Evolutionary conservation across 53 echinoderm and acorn worm species (phyloP), one percentile per base, ranked within the genome.

Genomic region (Apostichopus leukothele): DNA sequence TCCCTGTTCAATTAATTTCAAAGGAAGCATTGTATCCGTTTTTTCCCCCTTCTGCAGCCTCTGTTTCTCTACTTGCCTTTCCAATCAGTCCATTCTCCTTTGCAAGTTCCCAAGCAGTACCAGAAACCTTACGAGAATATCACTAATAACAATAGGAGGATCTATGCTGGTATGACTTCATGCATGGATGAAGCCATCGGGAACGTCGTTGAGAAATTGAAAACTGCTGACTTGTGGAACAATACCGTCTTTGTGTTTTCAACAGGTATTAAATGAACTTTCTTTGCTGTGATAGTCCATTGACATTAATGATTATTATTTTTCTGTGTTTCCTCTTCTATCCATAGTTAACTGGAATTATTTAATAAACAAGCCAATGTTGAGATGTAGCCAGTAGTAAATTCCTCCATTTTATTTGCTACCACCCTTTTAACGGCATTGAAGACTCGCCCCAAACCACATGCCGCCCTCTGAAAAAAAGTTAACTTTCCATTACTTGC

Each of bases 221-320:
- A 79, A 51, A 51, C 13, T 39, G 81, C 54, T 9, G 94, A 93
- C 52, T 53, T 96, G 50, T 96, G 94, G 94, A 54, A 92, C 50
- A 94, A 96, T 78, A 96, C 94, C 5, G 92, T 96, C 9, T 66
- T 96, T 20, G 85, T 96, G 6, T 96, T 96, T 85, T 96, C 96
- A 1, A 92, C 94, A 83, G 96, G 96, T 96, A 79, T 10, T 52
- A 52, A 39, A 39, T 39, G 1, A 3, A 39, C 39, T 39, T 39
- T 39, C 39, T 1, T 39, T 39, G 39, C 39, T 39, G 39, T 39
- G 39, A 39, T 39, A 39, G 3, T 39, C 39, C 39, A 39, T 79
- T 4, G 9, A 18, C 20, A 79, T 11, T 39, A 52, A 50, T 79
- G 79, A 63, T 63, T 7, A 63, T 63, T 7, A 6, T 13, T 63